Base-by-base conservation (phyloP, 2,888 invertebrate species). In the Agrotis puta region DNA sequence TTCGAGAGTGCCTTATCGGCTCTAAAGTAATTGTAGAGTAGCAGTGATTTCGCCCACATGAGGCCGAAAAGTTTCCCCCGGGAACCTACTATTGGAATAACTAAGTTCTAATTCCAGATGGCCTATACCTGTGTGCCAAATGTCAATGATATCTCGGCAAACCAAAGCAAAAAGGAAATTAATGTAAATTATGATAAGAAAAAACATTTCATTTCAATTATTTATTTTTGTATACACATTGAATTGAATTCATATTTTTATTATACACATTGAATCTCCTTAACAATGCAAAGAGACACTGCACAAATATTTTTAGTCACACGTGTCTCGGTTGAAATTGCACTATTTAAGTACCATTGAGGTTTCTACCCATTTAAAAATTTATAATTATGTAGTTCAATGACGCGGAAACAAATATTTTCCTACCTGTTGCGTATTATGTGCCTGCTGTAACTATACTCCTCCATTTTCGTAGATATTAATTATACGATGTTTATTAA, bases 401-500 rank as follows among this genome's bases (percentile, higher is more conserved):
- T 16, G 13, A 50, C 22, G 48, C 74, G 18, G 13, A 66, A 64
- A 18, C 57, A 13, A 53, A 39, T 45, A 33, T 54, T 51, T 54
- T 57, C 6, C 33, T 56, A 56, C n/a, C 24, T 62, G n/a, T 61
- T 18, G 47, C 48, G 61, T 53, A 66, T 64, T 47, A 56, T 58
- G 66, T 80, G 83, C 74, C 69, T 82, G 51, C 53, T 78, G 57
- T 68, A 66, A 53, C 47, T 45, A 47, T 63, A 56, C 48, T 64
- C 24, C 43, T 56, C 45, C 65, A 53, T 68, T 69, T 63, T 62
- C 33, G 67, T 70, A 62, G 43, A 65, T 62, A 74, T 24, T 53
- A 73, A 53, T 20, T 77, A 72, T 62, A 76, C 74, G 74, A 64
- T 47, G 61, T 53, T 63, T 24, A 54, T 24, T 33, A 64, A 16